phyloP scores from a whole-genome alignment of 2,888 invertebrate genomes.

The Melieria omissa region DNA sequence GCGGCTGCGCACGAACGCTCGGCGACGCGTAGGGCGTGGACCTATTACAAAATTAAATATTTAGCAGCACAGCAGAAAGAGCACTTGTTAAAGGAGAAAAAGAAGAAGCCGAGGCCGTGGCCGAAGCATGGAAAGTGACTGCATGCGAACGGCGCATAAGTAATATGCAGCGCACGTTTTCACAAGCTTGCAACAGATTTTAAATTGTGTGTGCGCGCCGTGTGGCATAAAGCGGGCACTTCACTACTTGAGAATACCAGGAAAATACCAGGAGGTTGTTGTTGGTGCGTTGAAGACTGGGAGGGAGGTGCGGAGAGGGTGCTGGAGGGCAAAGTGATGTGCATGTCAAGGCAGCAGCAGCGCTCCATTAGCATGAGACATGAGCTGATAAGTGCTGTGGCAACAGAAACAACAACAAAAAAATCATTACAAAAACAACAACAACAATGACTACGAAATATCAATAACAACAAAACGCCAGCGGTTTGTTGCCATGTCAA shows the following conservation, averaged over 20 bases:
- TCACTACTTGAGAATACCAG: slow-evolving; percentile 20
- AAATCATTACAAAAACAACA: too few relatives aligned
- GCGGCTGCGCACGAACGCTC: neutral
- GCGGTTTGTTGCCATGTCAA: too few relatives aligned
- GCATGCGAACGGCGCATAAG: slow-evolving; percentile 20
- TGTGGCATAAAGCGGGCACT: slow-evolving; percentile 43
- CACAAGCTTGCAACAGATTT: slow-evolving; percentile 56
- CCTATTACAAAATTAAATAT: slow-evolving; percentile 34
- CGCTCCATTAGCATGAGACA: too few relatives aligned
- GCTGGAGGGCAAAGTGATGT: too few relatives aligned
- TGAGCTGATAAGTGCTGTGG: too few relatives aligned
- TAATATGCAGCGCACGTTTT: slow-evolving; percentile 61
- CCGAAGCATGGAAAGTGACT: neutral
- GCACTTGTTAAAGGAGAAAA: neutral
- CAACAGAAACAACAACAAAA: too few relatives aligned
- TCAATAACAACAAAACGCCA: too few relatives aligned
- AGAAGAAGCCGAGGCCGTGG: neutral
- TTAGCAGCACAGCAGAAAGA: slow-evolving; percentile 8
- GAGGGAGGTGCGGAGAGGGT: too few relatives aligned
- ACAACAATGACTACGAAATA: too few relatives aligned
- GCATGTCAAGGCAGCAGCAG: too few relatives aligned
- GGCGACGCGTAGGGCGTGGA: slow-evolving; percentile 1
- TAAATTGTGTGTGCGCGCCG: slow-evolving; percentile 55
- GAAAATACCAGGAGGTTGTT: neutral
- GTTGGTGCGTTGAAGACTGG: too few relatives aligned